Base-by-base conservation (phyloP, 2,113 vertebrate genomes). In the Synchiropus splendidus region DNA sequence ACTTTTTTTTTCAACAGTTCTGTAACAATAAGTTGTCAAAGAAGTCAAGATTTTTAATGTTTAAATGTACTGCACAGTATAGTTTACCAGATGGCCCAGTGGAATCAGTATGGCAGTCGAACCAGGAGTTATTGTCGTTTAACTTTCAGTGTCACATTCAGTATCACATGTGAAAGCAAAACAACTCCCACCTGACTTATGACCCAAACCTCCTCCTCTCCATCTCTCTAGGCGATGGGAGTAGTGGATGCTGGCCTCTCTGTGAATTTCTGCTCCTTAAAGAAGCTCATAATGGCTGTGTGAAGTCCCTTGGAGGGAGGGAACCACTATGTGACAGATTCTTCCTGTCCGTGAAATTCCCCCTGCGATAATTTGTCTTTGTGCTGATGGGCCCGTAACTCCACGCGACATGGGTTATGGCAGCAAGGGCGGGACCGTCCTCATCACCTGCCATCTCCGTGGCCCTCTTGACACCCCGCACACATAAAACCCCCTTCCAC, bases 371-470 rank as follows among this genome's bases (percentile, higher is more conserved):
- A 89, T 95, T 94, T 94, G 88, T 92, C 89, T 91, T 90, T 93
- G 86, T 84, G 88, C 84, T 86, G 81, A 88, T 86, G 82, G 87
- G 79, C 82, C 75, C 73, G 75, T 80, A 84, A 86, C 82, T 87
- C 82, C 86, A 78, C 80, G 67, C 86, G 84, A 85, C 62, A 51
- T 82, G 67, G 73, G 77, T 80, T 84, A 81, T 84, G 82, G 82
- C 67, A 77, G 76, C 44, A 82, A 87, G 74, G 87, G 85, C 83
- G 84, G 74, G 74, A 83, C 87, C 85, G 81, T 92, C 88, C 89
- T 92, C 90, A 87, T 91, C 91, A 91, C 85, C 92, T 95, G 90
- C 89, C 89, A 92, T 92, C 90, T 90, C 89, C 77, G 74, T 83
- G 85, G 88, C 86, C 70, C 77, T 85, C 78, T 89, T 91, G 89